Conservation (phyloP, 1,140 invertebrate species). For the Diuraphis noxia region DNA sequence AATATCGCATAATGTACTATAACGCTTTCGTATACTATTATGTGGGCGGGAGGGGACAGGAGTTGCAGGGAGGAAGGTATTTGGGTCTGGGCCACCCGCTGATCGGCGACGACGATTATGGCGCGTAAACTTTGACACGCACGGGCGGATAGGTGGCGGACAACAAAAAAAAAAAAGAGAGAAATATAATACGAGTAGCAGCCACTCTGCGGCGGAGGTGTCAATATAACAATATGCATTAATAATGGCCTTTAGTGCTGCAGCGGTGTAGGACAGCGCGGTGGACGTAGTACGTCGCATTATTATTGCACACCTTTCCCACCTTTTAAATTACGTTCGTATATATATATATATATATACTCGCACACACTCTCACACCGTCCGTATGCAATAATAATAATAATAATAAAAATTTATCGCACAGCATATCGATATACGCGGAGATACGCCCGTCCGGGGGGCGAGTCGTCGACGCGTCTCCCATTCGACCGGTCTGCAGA, state of each 20-base stretch:
- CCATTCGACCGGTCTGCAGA: neutral
- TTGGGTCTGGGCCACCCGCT: neutral
- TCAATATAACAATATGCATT: conserved; percentile 2
- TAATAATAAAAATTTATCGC: neutral
- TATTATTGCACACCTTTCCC: conserved; percentile 5
- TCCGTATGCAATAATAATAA: neutral
- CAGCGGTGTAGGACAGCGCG: neutral
- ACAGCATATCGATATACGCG: neutral
- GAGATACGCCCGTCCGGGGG: neutral
- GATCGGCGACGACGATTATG: neutral
- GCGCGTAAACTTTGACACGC: neutral
- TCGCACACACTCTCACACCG: neutral
- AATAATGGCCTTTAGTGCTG: neutral
- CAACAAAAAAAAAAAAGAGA: neutral
- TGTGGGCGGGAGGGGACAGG: neutral
- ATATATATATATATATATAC: neutral
- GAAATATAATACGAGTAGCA: neutral
- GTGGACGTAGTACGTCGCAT: neutral
- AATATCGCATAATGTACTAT: neutral
- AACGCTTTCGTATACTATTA: neutral
- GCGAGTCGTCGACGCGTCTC: neutral
- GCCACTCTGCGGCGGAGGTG: neutral
- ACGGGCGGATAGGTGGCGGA: neutral
- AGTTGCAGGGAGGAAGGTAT: neutral
- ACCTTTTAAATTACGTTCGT: neutral